Base-by-base conservation (phyloP, 2,888 invertebrate genomes). In the Melieria crassipennis region DNA sequence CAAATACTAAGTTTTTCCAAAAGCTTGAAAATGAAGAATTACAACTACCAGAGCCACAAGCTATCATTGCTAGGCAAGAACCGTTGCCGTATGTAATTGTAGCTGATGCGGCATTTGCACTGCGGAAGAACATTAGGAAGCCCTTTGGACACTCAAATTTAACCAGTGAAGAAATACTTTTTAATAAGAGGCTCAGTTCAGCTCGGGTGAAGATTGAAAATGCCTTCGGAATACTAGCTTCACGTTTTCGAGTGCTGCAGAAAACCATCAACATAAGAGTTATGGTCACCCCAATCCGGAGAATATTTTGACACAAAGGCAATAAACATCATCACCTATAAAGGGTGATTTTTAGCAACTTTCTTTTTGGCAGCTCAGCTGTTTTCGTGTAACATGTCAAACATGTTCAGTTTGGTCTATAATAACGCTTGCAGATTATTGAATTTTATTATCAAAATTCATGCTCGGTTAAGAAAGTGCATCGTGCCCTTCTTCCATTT, bases 121-220 rank as follows among this genome's bases (percentile, higher is more conserved):
- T 65, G n/a, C n/a, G 13, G 42, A 10, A 6, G 9, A 30, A 60
- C 16, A 30, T 60, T 13, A 60, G 3, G 60, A 60, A 60, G n/a
- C 60, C 60, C 5, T 60, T 13, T 43, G 16, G 42, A 9, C 30
- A 43, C 43, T 10, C 10, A 6, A 43, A 9, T 10, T 7, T 60
- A 16, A 42, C 13, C 9, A 7, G 5, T 42, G 60, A 60, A 7
- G 42, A 60, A n/a, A 7, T 7, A 10, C 7, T 42, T 7, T 60
- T 4, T 16, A 4, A 60, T 43, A 30, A 60, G 7, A 13, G 43
- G 6, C 3, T 60, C 16, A 13, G n/a, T 57, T 16, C 13, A 13
- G 57, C 57, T 11, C 9, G 57, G n/a, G 50, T 50, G 50, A 57
- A 16, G 13, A 4, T 60, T 42, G 60, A 60, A 43, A 60, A 60